These are phyloP conservation scores for Polymixis lichenea DNA, from an alignment of 2,888 invertebrate genomes.

Conservation along the genomic window DNA sequence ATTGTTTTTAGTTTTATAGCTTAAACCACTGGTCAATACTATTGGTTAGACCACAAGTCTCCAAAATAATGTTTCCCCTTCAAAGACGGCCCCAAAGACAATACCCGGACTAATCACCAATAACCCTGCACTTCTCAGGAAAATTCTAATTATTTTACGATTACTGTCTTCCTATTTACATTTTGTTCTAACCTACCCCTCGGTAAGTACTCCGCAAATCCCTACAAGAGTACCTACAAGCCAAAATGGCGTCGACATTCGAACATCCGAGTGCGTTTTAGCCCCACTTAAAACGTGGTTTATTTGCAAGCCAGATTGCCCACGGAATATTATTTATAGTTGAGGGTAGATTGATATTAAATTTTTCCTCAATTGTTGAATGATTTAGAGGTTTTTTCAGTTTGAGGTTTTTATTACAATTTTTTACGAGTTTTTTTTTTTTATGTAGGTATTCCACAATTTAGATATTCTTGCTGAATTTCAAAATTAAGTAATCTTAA, in stretches of 20 bases:
- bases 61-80: background rate
- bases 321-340: slow-evolving; percentile 78
- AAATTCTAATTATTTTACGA: slow-evolving; percentile 68
- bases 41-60: background rate
- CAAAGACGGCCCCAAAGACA: background rate
- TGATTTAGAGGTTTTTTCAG: slow-evolving; percentile 58
- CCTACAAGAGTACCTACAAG: slow-evolving; percentile 70
- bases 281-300: slow-evolving; percentile 79
- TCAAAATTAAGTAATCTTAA: background rate
- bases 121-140: slow-evolving; percentile 21
- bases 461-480: background rate
- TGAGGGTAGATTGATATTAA: slow-evolving; percentile 74
- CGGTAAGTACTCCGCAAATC: slow-evolving; percentile 63
- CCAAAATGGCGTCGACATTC: slow-evolving; percentile 76
- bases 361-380: slow-evolving; percentile 64
- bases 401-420: slow-evolving; percentile 20
- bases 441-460: background rate
- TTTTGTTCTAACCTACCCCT: slow-evolving; percentile 63
- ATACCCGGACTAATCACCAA: slow-evolving; percentile 2
- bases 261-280: slow-evolving; percentile 79
- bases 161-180: slow-evolving; percentile 65
- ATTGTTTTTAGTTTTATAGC: background rate
- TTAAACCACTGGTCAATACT: background rate
- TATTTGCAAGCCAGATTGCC: slow-evolving; percentile 81
- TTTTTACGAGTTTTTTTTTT: background rate